Evolutionary conservation across 2,797 vertebrate genomes (phyloP).

Genomic region (Sebastes hubbsi): DNA sequence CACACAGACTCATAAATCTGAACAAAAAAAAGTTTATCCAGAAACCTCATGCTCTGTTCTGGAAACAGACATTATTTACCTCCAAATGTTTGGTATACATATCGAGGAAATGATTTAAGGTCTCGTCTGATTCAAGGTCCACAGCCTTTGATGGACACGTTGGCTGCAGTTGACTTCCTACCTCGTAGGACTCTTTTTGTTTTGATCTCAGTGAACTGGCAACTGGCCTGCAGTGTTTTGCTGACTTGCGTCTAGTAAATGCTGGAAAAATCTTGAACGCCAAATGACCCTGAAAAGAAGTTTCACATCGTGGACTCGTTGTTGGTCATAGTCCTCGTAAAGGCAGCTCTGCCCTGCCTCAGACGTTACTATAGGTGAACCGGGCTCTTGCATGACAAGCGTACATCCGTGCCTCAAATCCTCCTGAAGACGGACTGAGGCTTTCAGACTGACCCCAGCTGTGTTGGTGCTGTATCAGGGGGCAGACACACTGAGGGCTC

Average conservation of each 20-base stretch:
- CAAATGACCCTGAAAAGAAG: neutral
- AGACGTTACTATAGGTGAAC: neutral
- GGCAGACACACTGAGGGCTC: constrained; percentile 18
- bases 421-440: neutral
- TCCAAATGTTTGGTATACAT: neutral
- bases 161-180: neutral
- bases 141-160: neutral
- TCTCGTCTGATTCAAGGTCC: neutral
- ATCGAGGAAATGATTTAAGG: neutral
- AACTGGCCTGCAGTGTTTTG: neutral
- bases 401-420: constrained; percentile 2
- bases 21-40: neutral
- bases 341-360: neutral
- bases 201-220: neutral
- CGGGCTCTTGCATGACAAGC: neutral
- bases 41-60: neutral
- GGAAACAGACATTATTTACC: constrained; percentile 5
- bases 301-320: neutral
- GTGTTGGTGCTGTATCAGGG: constrained; percentile 33
- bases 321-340: neutral
- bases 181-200: neutral
- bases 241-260: neutral
- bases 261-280: neutral
- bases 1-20: constrained; percentile 17
- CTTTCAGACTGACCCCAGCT: constrained; percentile 48